Evolutionary conservation across 2,888 invertebrate genomes (phyloP), one percentile per base, ranked within the genome.

Genomic region (Ormyrus labotus): DNA sequence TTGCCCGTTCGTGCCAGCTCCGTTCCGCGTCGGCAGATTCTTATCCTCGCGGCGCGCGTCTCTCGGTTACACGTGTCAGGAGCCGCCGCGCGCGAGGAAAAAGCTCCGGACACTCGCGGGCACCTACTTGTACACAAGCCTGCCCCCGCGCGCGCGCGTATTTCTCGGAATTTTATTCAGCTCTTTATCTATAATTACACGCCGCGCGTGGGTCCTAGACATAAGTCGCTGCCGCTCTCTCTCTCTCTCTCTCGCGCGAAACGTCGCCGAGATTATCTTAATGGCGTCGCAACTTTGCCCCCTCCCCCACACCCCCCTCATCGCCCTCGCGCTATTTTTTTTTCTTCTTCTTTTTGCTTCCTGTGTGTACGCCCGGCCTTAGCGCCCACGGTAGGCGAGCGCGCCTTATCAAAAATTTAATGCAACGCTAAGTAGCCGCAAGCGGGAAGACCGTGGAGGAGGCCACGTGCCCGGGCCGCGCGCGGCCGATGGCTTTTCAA

Each of bases 271-370:
- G 85, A 86, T 86, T 86, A 86, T 86, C 85, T 86, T 86, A 86
- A 86, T 85, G 83, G 85, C 84, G 83, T 85, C 83, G 84, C 85
- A 85, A 85, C 85, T 86, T 85, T 84, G 82, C 81, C 77, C 75
- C 10, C 8, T 10, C 45, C 3, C n/a, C 65, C 55, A n/a, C n/a
- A 2, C 50, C 13, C 48, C 3, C 53, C 13, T 13, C 13, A 13
- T 13, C 13, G 13, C 34, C 34, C 34, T 57, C n/a, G 48, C 48
- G 8, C 11, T 61, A 11, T 67, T 19, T 19, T 19, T 19, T 9
- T 34, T 19, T 60, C 50, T 57, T 34, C 1, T 60, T 45, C 64
- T 6, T 63, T 9, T 13, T 6, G 6, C 4, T 51, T 53, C 11
- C 55, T 60, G 34, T 19, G 6, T 63, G 60, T 50, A 58, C 65